A percentile compares a stretch with the other conserved stretches of the same genome.
These are phyloP conservation scores for Rhynchotus rufescens DNA, from an alignment of 2,797 vertebrate genomes.

Conservation along the genomic window DNA sequence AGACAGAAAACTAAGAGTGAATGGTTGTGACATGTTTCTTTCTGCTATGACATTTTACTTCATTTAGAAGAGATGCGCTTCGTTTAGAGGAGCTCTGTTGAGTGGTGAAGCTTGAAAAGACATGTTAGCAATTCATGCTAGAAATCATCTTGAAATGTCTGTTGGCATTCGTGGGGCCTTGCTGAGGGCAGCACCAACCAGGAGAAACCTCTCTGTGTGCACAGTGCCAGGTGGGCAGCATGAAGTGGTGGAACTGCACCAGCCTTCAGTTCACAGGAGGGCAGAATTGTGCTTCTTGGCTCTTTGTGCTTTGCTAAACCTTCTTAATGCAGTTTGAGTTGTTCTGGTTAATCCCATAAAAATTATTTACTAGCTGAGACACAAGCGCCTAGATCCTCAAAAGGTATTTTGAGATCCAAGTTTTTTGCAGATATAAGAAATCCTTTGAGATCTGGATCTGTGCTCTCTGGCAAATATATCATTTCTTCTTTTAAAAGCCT, in stretches of 20 bases:
- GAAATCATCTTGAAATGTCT: conserved; percentile 26
- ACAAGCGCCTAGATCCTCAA: background rate
- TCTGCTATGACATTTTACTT: conserved; percentile 34
- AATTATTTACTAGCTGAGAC: conserved; percentile 29
- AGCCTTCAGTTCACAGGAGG: conserved; percentile 12
- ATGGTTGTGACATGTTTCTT: conserved; percentile 45
- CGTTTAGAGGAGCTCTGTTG: background rate
- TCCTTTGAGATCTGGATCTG: conserved; percentile 24
- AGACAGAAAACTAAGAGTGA: conserved; percentile 24
- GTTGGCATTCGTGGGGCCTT: conserved; percentile 16
- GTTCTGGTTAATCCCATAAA: conserved; percentile 46
- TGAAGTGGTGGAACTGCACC: background rate
- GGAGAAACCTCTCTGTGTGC: conserved; percentile 37
- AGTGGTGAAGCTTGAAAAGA: conserved; percentile 23
- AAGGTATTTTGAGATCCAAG: conserved; percentile 10
- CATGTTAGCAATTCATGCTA: conserved; percentile 25
- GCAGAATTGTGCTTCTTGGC: conserved; percentile 18
- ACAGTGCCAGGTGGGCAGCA: background rate
- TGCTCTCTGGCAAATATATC: conserved; percentile 43
- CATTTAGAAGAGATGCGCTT: conserved; percentile 16
- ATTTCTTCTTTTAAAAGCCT: conserved; percentile 51
- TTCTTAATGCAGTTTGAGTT: conserved; percentile 1
- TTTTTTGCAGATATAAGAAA: background rate
- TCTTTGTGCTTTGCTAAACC: conserved; percentile 37
- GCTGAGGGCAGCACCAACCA: conserved; percentile 28